Evolutionary conservation across 2,113 vertebrate species (phyloP).

Genomic region (Micronycteris hirsuta): DNA sequence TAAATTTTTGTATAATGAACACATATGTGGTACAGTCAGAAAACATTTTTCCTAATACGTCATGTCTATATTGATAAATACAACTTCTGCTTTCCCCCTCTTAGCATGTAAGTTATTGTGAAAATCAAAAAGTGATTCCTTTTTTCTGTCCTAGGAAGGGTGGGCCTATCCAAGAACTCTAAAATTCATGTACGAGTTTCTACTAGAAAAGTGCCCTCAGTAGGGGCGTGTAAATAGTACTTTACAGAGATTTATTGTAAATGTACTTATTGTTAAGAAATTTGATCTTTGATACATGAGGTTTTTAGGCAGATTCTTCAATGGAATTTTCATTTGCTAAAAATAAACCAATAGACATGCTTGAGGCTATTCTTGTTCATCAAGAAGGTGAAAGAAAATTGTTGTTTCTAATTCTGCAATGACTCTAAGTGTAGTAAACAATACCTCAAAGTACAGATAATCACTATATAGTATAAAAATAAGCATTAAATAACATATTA

Average conservation of each 20-base stretch:
- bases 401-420: not conserved
- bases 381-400: not conserved
- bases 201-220: not conserved
- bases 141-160: not conserved
- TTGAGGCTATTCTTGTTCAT: not conserved
- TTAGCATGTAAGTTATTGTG: not conserved
- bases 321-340: not conserved
- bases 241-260: not conserved
- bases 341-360: not conserved
- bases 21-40: not conserved
- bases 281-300: not conserved
- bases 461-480: not conserved
- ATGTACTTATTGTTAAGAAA: not conserved
- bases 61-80: not conserved
- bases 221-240: not conserved
- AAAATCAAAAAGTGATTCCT: not conserved
- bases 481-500: not conserved
- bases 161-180: not conserved
- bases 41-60: not conserved
- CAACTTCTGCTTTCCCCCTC: not conserved
- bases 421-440: not conserved
- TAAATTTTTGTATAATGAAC: not conserved
- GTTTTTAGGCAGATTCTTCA: not conserved
- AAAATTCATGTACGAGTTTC: not conserved
- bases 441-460: not conserved